Base-by-base conservation (phyloP, 2,888 invertebrate genomes). In the Lycophotia porphyrea region DNA sequence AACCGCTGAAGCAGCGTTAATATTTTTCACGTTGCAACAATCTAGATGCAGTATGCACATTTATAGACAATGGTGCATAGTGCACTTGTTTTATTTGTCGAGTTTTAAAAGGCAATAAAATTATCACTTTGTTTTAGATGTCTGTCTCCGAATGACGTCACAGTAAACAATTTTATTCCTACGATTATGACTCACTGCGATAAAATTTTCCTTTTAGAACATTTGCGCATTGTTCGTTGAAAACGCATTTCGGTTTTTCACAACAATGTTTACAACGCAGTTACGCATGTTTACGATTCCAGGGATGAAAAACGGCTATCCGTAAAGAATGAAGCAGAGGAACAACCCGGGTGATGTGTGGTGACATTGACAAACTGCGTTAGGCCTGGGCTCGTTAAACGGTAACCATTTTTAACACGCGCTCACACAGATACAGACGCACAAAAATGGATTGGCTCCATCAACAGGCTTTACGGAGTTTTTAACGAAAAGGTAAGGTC, bases 321-420 rank as follows among this genome's bases (percentile, higher is more conserved):
- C 55, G 63, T 73, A 64, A 67, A 82, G 65, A 75, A 74, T 78
- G 70, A 76, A 80, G 67, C 66, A 70, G 63, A 72, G 42, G 63
- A 78, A 76, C 75, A 71, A 78, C 67, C 68, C 58, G 68, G 52
- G 63, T 84, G 78, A 84, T 76, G 76, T 74, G 74, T 60, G 74
- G 84, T 76, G 84, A 86, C 87, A 63, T 52, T 86, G 87, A 84
- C 78, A 76, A 81, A 85, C 72, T 78, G 68, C 70, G 63, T 64
- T 13, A 58, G 52, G 49, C 47, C 64, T 71, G 69, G 47, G 47
- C 49, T 76, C 72, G 86, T 83, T 86, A 70, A 80, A 71, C 58
- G 47, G 60, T 66, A 58, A 74, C 69, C 55, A 72, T 86, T 84
- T 86, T 84, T 72, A 55, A 60, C 76, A 74, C 71, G 44, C 42